Evolutionary conservation across 2,888 invertebrate species (phyloP), one percentile per base, ranked within the genome.

Genomic region (Agriopis marginaria): DNA sequence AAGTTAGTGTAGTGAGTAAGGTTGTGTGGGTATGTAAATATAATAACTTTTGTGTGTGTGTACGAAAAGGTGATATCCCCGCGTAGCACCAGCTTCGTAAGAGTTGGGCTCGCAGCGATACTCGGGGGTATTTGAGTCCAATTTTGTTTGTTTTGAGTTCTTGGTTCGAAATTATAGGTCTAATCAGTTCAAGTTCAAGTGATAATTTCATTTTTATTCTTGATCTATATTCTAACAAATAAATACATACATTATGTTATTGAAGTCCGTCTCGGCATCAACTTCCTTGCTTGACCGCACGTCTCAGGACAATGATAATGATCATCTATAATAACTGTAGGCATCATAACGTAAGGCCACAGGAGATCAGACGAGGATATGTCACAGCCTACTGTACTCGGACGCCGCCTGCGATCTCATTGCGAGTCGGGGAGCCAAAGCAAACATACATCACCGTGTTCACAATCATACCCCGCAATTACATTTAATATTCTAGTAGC

Each of bases 331-430:
- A 68, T 68, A 60, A 55, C 54, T 63, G 51, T 59, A 63, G 50
- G 55, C 60, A 64, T 55, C 54, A 63, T 64, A 67, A 47, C 17
- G 59, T 68, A 53, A 68, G 64, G 68, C 60, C 64, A 17, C 42
- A 55, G 55, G 55, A 68, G 64, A 68, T 63, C 64, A 64, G 39
- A 63, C 39, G 51, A 68, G 68, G 68, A 68, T 68, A 55, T 7
- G 51, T 12, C 49, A 23, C 17, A 51, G 32, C 23, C 23, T 42
- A 17, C 1, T 6, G 11, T 11, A 49, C 60, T 39, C 17, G 14
- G 7, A 2, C 7, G 23, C 39, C 12, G 55, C 49, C 0, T n/a
- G 39, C 56, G 49, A 68, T 54, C 47, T 68, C 60, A 68, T 60
- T 64, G 60, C 44, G 14, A n/a, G 11, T 11, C 42, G 32, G 44